phyloP scores from a whole-genome alignment of 2,797 vertebrate species.

The Passerculus sandwichensis region DNA sequence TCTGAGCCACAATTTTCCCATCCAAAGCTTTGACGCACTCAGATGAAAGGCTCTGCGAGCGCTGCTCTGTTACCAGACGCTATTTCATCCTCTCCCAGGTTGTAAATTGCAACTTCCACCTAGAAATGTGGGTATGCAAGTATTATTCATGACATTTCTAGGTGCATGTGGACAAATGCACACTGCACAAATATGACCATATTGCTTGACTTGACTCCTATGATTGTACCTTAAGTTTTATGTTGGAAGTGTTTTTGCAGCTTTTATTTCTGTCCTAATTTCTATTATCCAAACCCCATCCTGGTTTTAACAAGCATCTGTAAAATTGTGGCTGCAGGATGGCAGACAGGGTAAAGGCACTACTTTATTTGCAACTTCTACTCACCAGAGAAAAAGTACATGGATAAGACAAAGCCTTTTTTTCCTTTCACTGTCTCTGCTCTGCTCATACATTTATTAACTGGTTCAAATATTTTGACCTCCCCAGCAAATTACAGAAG shows the following conservation, averaged over 20 bases:
- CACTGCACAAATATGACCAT: not conserved
- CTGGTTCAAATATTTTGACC: not conserved
- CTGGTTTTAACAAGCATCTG: not conserved
- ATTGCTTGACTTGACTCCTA: not conserved
- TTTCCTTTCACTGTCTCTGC: not conserved
- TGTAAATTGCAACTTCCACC: not conserved
- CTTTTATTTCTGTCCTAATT: not conserved
- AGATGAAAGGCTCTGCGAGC: not conserved
- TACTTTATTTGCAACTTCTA: not conserved
- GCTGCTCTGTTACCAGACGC: not conserved
- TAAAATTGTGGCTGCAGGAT: not conserved
- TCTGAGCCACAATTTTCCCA: not conserved
- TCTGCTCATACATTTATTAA: not conserved
- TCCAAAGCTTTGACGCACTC: not conserved
- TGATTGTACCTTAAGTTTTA: not conserved
- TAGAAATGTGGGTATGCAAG: not conserved
- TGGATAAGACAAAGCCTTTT: not conserved
- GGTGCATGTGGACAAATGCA: not conserved
- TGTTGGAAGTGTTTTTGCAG: not conserved
- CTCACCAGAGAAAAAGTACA: not conserved
- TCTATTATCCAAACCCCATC: not conserved
- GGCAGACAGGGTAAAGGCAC: slow-evolving; percentile 6
- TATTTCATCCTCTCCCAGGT: not conserved
- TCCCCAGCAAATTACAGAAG: not conserved
- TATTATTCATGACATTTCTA: not conserved